phyloP scores from a whole-genome alignment of 2,113 vertebrate species.

The Marmota monax region DNA sequence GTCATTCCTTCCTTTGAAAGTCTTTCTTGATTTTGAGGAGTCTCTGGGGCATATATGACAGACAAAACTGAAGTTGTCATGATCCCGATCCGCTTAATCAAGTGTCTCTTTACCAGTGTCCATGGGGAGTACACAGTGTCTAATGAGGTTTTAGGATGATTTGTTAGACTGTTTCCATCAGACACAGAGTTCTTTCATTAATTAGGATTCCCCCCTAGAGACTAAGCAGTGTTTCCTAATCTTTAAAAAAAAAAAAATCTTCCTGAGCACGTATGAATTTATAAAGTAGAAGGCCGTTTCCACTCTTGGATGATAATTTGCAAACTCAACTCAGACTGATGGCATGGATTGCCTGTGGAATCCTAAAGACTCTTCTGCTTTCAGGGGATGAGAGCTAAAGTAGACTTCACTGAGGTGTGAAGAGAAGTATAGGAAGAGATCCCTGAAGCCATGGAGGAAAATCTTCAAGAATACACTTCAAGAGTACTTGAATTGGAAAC shows the following conservation, averaged over 20 bases:
- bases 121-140: constrained; percentile 53
- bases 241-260: constrained; percentile 23
- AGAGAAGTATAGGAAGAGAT: neutral
- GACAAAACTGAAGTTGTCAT: constrained; percentile 66
- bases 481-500: neutral
- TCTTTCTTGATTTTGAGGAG: constrained; percentile 36
- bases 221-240: constrained; percentile 35
- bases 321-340: constrained; percentile 24
- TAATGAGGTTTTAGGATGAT: constrained; percentile 72
- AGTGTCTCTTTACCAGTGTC: constrained; percentile 56
- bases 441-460: neutral
- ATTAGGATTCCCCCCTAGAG: constrained; percentile 53
- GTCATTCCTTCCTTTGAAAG: constrained; percentile 27
- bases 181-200: constrained; percentile 61
- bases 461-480: neutral
- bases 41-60: constrained; percentile 42
- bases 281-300: neutral
- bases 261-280: neutral
- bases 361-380: neutral
- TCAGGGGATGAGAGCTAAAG: neutral
- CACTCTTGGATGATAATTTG: neutral
- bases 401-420: neutral
- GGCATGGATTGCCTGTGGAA: neutral
- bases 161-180: constrained; percentile 70
- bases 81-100: constrained; percentile 60